Percentiles rank a stretch among this genome's conserved stretches.
Conservation (phyloP, 1,140 invertebrate species). For the Aphis gossypii region DNA sequence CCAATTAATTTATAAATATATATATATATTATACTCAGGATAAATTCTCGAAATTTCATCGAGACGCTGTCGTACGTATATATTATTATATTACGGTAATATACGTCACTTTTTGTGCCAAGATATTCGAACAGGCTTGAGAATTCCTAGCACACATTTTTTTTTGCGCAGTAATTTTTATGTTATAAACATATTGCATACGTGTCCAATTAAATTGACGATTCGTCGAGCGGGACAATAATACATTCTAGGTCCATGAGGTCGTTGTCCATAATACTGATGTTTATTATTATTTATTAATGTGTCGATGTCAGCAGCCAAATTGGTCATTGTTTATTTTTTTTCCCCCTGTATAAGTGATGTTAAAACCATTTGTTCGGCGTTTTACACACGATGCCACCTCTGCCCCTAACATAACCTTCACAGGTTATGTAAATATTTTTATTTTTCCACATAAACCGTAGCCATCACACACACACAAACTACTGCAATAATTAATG, state of each 20-base stretch:
- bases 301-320: not conserved
- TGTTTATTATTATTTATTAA: constrained; percentile 2
- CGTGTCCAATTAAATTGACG: constrained; percentile 3
- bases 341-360: not conserved
- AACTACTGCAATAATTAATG: not conserved
- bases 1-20: constrained; percentile 39
- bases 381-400: not conserved
- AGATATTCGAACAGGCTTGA: constrained; percentile 3
- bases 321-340: constrained; percentile 13
- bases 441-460: not conserved
- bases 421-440: not conserved
- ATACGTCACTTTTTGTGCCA: not conserved
- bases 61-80: not conserved
- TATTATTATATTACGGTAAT: constrained; percentile 16
- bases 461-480: no score
- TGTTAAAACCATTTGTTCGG: not conserved
- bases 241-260: constrained; percentile 5
- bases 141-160: not conserved
- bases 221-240: not conserved
- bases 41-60: constrained; percentile 13
- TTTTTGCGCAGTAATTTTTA: not conserved
- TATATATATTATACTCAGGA: not conserved
- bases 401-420: not conserved
- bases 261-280: constrained; percentile 3
- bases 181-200: not conserved